phyloP scores from a whole-genome alignment of 1,140 invertebrate species.

The Oscheius sp. region DNA sequence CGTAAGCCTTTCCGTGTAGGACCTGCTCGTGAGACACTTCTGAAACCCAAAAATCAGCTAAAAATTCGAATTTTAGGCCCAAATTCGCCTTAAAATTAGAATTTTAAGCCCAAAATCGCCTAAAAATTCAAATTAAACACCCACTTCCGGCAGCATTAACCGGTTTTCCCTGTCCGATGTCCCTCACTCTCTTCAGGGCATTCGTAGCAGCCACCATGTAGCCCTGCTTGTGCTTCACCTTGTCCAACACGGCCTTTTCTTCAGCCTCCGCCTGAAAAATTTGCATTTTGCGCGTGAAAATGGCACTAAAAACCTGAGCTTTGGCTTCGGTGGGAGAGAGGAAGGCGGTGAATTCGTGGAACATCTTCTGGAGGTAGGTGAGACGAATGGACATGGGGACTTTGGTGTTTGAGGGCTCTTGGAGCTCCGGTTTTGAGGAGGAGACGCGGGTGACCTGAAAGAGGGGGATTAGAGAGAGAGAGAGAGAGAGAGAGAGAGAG shows the following conservation, averaged over 20 bases:
- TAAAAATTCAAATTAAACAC: background rate
- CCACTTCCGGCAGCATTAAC: background rate
- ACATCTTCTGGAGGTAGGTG: background rate
- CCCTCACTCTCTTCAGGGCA: background rate
- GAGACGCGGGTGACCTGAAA: no score
- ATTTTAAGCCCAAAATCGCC: background rate
- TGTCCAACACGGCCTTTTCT: conserved; percentile 16
- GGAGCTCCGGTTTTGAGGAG: background rate
- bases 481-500: no score
- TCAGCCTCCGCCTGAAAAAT: conserved; percentile 13
- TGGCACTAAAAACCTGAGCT: background rate
- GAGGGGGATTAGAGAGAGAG: no score
- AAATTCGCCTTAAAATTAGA: background rate
- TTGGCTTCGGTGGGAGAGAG: background rate
- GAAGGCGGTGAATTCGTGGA: background rate
- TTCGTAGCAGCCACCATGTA: background rate
- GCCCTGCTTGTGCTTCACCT: background rate
- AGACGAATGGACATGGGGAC: conserved; percentile 4
- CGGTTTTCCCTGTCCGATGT: background rate
- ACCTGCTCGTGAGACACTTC: conserved; percentile 23
- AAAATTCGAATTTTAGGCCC: background rate
- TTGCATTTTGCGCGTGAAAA: background rate
- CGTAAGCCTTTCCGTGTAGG: background rate
- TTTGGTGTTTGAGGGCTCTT: background rate
- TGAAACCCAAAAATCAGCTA: conserved; percentile 10